Conservation (phyloP, 2,797 vertebrate genomes). For the Moxostoma hubbsi region DNA sequence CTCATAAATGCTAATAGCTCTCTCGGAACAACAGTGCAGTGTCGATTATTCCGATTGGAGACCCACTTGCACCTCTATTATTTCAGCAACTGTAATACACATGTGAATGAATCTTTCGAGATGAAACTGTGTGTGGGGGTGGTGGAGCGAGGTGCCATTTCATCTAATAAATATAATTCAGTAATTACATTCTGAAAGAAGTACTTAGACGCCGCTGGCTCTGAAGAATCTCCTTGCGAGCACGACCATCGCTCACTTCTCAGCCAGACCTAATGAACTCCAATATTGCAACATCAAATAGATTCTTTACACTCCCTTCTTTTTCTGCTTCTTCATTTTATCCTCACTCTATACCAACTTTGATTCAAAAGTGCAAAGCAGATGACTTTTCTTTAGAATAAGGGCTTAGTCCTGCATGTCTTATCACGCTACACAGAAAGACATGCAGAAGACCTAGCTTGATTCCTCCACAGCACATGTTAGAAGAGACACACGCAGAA, state of each 20-base stretch:
- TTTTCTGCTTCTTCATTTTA: slow-evolving; percentile 63
- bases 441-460: slow-evolving; percentile 26
- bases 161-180: slow-evolving; percentile 70
- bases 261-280: slow-evolving; percentile 58
- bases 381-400: slow-evolving; percentile 45
- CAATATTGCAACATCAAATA: slow-evolving; percentile 57
- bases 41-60: slow-evolving; percentile 87
- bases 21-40: slow-evolving; percentile 84
- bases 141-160: slow-evolving; percentile 66
- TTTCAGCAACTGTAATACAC: slow-evolving; percentile 68
- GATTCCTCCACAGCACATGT: slow-evolving; percentile 20
- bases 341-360: slow-evolving; percentile 46
- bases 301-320: slow-evolving; percentile 59
- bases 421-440: slow-evolving; percentile 51
- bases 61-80: slow-evolving; percentile 69
- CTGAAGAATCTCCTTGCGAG: slow-evolving; percentile 60
- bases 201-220: slow-evolving; percentile 55
- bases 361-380: slow-evolving; percentile 68
- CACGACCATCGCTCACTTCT: slow-evolving; percentile 59
- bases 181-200: slow-evolving; percentile 70
- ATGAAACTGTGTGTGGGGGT: slow-evolving; percentile 63
- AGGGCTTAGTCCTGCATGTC: slow-evolving; percentile 48
- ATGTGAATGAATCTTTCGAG: slow-evolving; percentile 79
- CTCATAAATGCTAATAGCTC: slow-evolving; percentile 92
- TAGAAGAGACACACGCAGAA: neutral